Conservation (phyloP, 2,888 invertebrate genomes). For the Hirtodrosophila confusa region DNA sequence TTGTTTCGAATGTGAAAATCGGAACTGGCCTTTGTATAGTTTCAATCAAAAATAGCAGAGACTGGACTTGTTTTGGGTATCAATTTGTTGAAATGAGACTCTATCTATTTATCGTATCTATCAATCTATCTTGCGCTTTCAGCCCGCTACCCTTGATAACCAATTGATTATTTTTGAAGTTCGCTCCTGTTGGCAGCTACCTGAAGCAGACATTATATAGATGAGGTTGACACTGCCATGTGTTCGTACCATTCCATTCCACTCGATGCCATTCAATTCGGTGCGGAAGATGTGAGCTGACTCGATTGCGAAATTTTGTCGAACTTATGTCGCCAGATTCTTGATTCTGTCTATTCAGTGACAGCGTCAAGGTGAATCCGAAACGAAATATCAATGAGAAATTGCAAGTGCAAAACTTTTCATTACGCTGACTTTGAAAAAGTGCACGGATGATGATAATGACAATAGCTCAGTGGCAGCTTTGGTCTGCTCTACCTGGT, state of each 20-base stretch:
- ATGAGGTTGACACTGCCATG: conserved; percentile 57
- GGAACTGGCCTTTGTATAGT: too few species aligned
- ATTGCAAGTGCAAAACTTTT: conserved; percentile 48
- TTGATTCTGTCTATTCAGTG: conserved; percentile 58
- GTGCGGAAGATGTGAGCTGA: conserved; percentile 4
- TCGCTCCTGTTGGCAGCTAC: conserved; percentile 39
- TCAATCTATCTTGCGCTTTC: too few species aligned
- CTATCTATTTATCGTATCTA: too few species aligned
- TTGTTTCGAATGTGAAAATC: too few species aligned
- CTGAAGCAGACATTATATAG: conserved; percentile 48
- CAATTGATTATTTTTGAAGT: not conserved
- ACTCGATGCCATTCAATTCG: conserved; percentile 22
- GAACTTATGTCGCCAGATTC: conserved; percentile 58
- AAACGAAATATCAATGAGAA: conserved; percentile 25
- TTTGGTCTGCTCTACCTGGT: not conserved
- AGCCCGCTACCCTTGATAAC: too few species aligned
- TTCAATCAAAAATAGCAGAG: too few species aligned
- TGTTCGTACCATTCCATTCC: conserved; percentile 22
- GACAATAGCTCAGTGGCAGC: conserved; percentile 1
- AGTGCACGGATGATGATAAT: conserved; percentile 20
- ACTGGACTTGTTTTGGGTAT: too few species aligned
- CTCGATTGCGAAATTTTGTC: conserved; percentile 38
- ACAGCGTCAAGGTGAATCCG: conserved; percentile 42
- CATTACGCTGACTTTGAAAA: conserved; percentile 64
- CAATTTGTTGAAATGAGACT: too few species aligned